Evolutionary conservation across 2,888 invertebrate species (phyloP), one percentile per base, ranked within the genome.

Genomic region (Ennomos fuscantarius): DNA sequence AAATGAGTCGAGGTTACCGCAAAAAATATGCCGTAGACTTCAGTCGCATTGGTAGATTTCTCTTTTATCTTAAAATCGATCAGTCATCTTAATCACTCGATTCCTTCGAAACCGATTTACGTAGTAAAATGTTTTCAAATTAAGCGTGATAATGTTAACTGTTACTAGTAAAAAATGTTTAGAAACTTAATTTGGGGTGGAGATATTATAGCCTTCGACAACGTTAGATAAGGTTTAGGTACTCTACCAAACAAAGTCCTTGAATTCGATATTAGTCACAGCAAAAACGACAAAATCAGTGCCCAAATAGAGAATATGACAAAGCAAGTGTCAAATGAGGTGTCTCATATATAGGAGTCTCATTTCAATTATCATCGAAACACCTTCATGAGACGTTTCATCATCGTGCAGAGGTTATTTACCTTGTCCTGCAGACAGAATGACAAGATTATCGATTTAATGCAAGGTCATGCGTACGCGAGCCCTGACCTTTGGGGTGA

Each of bases 381-480:
- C 60, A 58, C 60, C 57, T 63, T 62, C 33, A 40, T 55, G 55
- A 43, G 52, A 42, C 53, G 63, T 39, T 31, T 40, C 35, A 55
- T 44, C n/a, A 10, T 46, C 55, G 45, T 57, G 11, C 33, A 13
- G 42, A 62, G 68, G 60, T 65, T 60, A 37, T 61, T 65, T 50
- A 68, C 68, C 65, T 51, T 61, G 41, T 31, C 43, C 40, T 62
- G 59, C 65, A 68, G 68, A 64, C 65, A 44, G 53, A 52, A 56
- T 57, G 63, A 46, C 45, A 50, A 49, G 44, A 46, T 43, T 55
- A 68, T 68, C 60, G 65, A 65, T 65, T 57, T 52, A 50, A 39
- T 62, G 62, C 59, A 65, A 68, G 68, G 68, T 64, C 57, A 39
- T 43, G 41, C 35, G 37, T 49, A 47, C 47, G 50, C 54, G 39